phyloP scores from a whole-genome alignment of 1,140 invertebrate species.

The Hypsibius dujardini region DNA sequence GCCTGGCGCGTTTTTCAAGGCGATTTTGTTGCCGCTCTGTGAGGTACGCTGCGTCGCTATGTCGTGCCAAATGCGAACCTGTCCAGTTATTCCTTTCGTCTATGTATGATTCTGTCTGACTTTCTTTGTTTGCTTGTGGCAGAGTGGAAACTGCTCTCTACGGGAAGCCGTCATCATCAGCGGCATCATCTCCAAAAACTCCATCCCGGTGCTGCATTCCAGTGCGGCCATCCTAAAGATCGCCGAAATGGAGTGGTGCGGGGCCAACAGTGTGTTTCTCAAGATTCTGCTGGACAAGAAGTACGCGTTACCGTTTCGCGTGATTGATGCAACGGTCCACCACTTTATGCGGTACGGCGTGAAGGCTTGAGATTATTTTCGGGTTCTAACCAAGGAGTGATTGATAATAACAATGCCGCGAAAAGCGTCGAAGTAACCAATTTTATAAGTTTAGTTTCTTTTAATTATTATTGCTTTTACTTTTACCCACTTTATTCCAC shows the following conservation, averaged over 20 bases:
- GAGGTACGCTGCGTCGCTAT: conserved; percentile 39
- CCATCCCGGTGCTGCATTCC: conserved; percentile 88
- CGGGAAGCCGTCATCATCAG: conserved; percentile 86
- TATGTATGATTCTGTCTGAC: neutral
- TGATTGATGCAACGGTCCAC: conserved; percentile 83
- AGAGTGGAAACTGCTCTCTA: conserved; percentile 77
- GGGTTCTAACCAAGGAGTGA: too few relatives aligned
- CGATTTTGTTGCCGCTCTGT: conserved; percentile 71
- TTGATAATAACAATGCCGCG: too few relatives aligned
- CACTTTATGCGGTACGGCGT: conserved; percentile 63
- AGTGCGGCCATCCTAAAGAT: conserved; percentile 84
- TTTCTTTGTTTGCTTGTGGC: conserved; percentile 21
- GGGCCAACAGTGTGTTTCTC: conserved; percentile 90
- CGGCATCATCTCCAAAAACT: conserved; percentile 71
- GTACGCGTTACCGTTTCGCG: conserved; percentile 85
- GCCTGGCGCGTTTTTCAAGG: conserved; percentile 97
- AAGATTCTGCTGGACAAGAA: conserved; percentile 90
- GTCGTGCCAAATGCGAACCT: too few relatives aligned
- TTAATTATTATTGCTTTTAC: too few relatives aligned
- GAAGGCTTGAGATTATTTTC: too few relatives aligned
- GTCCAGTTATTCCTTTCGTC: too few relatives aligned
- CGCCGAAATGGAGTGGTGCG: conserved; percentile 90
- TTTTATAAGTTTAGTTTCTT: too few relatives aligned
- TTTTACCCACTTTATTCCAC: too few relatives aligned
- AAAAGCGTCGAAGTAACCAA: too few relatives aligned